Evolutionary conservation across 2,797 vertebrate genomes (phyloP), one percentile per base, ranked within the genome.

Genomic region (Aeoliscus strigatus): DNA sequence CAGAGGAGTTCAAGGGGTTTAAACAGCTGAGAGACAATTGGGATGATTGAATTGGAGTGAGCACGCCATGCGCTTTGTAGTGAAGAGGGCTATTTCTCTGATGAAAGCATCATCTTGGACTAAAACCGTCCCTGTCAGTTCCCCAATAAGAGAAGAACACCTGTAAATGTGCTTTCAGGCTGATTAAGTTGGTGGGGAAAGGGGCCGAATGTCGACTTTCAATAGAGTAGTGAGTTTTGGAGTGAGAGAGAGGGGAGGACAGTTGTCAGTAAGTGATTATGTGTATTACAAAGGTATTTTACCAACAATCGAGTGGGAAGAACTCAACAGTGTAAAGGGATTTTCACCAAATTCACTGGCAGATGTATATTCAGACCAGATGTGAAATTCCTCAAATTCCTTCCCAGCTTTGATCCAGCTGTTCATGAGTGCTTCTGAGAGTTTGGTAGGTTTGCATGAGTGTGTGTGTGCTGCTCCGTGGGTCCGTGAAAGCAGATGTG

Each of bases 151-250:
- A 61, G 41, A 61, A 76, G 77, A 67, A 63, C 37, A 60, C 49
- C 79, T 70, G 70, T 48, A 63, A 75, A 79, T 70, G 68, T 68
- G 82, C 80, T 84, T 69, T 84, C 70, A 84, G 56, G 60, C 36
- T 75, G 80, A 85, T 82, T 70, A 47, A 60, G 66, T 55, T 45
- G 1, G 24, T 0, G 30, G 28, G 58, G 34, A 43, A 56, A 53
- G 44, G 21, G 46, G 59, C 37, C 28, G 8, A 33, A 55, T 68
- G 46, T 54, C 16, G 60, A 64, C 56, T 70, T 44, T 63, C 51
- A 63, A 56, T 67, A 21, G 57, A 48, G 59, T 10, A 8, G 32
- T 9, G 37, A 55, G 24, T 54, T 39, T 65, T 25, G 31, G 6
- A 16, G 34, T n/a, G 26, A 6, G n/a, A n/a, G n/a, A n/a, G n/a